Evolutionary conservation across 2,113 vertebrate genomes (phyloP).

Genomic region (Oncorhynchus tshawytscha): DNA sequence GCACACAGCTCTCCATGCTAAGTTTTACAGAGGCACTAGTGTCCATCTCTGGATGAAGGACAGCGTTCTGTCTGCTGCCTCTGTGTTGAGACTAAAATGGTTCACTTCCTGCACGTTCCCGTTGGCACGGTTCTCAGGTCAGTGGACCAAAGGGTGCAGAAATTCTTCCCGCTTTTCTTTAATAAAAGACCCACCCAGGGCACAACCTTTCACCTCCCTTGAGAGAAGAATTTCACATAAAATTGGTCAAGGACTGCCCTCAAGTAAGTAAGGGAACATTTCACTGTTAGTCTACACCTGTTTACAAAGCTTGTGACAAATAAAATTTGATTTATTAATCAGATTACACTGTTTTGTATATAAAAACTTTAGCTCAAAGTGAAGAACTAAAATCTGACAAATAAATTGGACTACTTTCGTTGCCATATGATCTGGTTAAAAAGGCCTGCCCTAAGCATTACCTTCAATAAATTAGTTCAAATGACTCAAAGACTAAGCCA

Average conservation of each 20-base stretch:
- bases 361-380: neutral
- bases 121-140: slow-evolving; percentile 24
- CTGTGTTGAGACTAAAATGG: neutral
- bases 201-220: slow-evolving; percentile 56
- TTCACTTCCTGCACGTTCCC: slow-evolving; percentile 27
- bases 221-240: slow-evolving; percentile 33
- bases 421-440: no score
- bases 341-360: neutral
- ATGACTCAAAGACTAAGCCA: no score
- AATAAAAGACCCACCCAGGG: slow-evolving; percentile 50
- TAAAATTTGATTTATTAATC: neutral
- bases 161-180: slow-evolving; percentile 66
- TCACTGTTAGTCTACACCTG: no score
- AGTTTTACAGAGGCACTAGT: neutral
- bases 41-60: neutral
- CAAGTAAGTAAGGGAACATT: neutral
- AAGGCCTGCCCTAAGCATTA: no score
- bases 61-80: neutral
- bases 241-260: slow-evolving; percentile 31
- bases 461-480: no score
- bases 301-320: no score
- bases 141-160: slow-evolving; percentile 49
- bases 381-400: no score
- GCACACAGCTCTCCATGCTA: neutral
- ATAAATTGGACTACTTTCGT: no score